Base-by-base conservation (phyloP, 2,888 invertebrate genomes). In the Caenorhabditis panamensis region DNA sequence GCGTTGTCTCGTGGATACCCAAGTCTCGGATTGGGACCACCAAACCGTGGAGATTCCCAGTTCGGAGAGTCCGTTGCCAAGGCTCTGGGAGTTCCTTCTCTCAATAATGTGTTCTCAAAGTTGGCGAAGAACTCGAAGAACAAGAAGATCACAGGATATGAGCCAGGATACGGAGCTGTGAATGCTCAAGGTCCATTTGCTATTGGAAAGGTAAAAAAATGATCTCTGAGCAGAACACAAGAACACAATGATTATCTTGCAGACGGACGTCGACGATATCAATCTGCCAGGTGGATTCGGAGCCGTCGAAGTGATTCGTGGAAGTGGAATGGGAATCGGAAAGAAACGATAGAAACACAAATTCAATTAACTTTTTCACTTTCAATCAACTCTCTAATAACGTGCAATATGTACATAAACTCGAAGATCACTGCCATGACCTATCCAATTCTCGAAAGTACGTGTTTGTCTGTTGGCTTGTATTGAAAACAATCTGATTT, bases 291-390 rank as follows among this genome's bases (percentile, higher is more conserved):
- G 76, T 1, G 86, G 87, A 0, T 73, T 88, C 24, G 88, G 88
- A 54, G 83, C 84, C 26, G 68, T 88, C 4, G 88, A 88, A 51
- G 71, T 87, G n/a, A 82, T 82, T 36, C 76, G 80, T 24, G 88
- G 88, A 80, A 82, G 83, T 58, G 88, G 88, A 63, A 84, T 88
- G 79, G 88, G 88, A 63, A 84, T 88, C 59, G 88, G 88, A 71
- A 87, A 87, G 71, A 69, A 68, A 31, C 13, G 28, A 51, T 44
- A 24, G 24, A 31, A n/a, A n/a, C n/a, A n/a, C 31, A 9, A 31
- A 31, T 58, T 28, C 51, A 51, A 58, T 61, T 11, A n/a, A n/a
- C n/a, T 6, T 44, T 20, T n/a, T 28, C 4, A 13, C 3, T 54
- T 26, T 4, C 16, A 28, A n/a, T 47, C 22, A 77, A n/a, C n/a